Percentiles rank a stretch among this genome's conserved stretches.
phyloP scores from a whole-genome alignment of 2,113 vertebrate species.

The Azemiops feae region DNA sequence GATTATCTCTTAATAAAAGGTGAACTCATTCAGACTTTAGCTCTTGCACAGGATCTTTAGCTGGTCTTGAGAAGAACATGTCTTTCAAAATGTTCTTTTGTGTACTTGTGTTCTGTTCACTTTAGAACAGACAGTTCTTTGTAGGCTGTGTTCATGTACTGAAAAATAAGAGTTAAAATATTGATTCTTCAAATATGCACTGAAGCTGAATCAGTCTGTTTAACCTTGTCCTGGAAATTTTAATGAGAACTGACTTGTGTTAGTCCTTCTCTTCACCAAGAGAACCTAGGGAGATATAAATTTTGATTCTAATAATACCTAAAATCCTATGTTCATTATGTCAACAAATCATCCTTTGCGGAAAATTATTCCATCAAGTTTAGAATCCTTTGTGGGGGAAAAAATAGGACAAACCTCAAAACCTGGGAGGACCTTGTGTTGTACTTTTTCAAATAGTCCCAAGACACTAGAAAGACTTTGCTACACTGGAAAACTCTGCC shows the following conservation, averaged over 20 bases:
- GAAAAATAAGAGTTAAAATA: neutral
- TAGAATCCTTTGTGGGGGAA: neutral
- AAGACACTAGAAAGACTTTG: neutral
- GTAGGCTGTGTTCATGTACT: neutral
- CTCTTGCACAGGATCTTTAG: neutral
- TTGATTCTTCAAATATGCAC: neutral
- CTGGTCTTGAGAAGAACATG: neutral
- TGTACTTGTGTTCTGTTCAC: neutral
- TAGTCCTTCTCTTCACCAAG: neutral
- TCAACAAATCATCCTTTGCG: too few species aligned
- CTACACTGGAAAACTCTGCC: neutral
- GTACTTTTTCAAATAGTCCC: neutral
- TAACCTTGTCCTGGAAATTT: neutral
- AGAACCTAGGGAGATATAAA: neutral
- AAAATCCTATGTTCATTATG: neutral
- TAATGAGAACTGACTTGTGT: neutral
- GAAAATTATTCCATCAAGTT: neutral
- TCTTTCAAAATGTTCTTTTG: neutral
- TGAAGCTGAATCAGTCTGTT: neutral
- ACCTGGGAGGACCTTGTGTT: neutral
- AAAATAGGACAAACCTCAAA: neutral
- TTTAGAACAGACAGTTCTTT: neutral
- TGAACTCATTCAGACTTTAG: neutral
- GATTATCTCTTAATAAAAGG: constrained; percentile 23
- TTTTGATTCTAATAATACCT: neutral